Evolutionary conservation across 2,888 invertebrate species (phyloP), one percentile per base, ranked within the genome.

Genomic region (Pristionchus arcanus): DNA sequence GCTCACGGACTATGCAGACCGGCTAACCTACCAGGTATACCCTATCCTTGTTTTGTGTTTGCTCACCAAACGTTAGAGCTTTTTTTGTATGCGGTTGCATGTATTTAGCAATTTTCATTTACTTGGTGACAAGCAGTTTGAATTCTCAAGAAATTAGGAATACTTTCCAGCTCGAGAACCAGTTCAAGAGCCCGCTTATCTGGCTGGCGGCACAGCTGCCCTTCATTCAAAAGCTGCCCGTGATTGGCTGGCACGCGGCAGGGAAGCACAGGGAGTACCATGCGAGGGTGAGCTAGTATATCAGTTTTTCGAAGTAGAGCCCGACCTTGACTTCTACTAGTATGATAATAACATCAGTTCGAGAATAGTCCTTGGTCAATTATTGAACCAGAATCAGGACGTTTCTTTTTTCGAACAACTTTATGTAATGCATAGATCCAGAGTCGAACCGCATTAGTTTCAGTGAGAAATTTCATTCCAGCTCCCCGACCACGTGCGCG

Each of bases 171-270:
- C 25, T 74, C 37, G 74, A 74, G 74, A 74, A 74, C 31, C 74
- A 74, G 42, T 74, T 74, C 74, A 74, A 74, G 74, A 74, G 74
- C 34, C 42, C 53, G 2, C 19, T 87, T 2, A 55, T 87, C 25
- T 87, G n/a, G 16, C 42, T 87, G 15, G 49, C 55, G n/a, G 28
- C 55, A 16, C 68, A 66, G 31, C 34, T 87, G 21, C 87, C 87
- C 15, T 68, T 87, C 42, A 19, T 87, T 9, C 3, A 42, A 2
- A 37, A 49, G 13, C 31, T 87, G n/a, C 87, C 87, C 16, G n/a
- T 87, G 21, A 87, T 87, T n/a, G 87, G 87, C 13, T 87, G 87
- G 87, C 42, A 68, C n/a, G 87, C 59, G 25, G 66, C 21, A 0
- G 87, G 68, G 11, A 59, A 87, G 49, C 55, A 68, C 34, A 9